Conservation (phyloP, 2,113 vertebrate species). For the Anarrhichthys ocellatus region DNA sequence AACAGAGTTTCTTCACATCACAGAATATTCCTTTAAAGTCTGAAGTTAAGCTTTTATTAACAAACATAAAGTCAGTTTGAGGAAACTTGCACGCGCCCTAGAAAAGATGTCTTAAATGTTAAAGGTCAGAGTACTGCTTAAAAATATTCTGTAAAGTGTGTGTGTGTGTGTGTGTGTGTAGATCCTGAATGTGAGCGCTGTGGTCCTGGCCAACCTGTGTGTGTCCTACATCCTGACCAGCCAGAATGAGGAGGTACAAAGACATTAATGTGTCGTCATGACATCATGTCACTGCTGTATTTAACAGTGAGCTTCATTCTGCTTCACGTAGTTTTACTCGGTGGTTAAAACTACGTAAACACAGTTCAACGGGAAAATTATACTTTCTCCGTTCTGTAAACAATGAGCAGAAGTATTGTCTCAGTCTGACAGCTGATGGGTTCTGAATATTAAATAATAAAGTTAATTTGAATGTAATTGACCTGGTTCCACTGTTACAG, state of each 20-base stretch:
- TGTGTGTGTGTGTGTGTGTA: constrained; percentile 38
- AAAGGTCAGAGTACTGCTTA: background rate
- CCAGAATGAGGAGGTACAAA: constrained; percentile 92
- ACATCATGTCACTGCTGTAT: no score
- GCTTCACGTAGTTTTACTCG: no score
- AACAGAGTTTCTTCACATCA: no score
- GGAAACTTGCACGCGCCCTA: background rate
- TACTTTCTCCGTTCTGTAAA: no score
- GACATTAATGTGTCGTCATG: background rate
- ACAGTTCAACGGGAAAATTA: no score
- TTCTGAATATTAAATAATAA: no score
- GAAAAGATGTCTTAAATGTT: background rate
- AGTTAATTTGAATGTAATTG: no score
- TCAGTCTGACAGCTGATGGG: no score
- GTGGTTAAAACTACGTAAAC: background rate
- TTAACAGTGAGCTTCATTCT: no score
- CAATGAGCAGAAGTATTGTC: no score
- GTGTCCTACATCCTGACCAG: constrained; percentile 97
- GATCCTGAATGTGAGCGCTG: constrained; percentile 94
- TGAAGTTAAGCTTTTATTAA: background rate
- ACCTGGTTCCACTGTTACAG: no score
- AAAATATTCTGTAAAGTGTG: background rate
- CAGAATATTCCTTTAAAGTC: background rate
- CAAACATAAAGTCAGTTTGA: background rate
- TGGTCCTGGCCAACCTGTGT: constrained; percentile 95